Conservation (phyloP, 64 coral and sea anemone genomes). For the Anthopleura sola region DNA sequence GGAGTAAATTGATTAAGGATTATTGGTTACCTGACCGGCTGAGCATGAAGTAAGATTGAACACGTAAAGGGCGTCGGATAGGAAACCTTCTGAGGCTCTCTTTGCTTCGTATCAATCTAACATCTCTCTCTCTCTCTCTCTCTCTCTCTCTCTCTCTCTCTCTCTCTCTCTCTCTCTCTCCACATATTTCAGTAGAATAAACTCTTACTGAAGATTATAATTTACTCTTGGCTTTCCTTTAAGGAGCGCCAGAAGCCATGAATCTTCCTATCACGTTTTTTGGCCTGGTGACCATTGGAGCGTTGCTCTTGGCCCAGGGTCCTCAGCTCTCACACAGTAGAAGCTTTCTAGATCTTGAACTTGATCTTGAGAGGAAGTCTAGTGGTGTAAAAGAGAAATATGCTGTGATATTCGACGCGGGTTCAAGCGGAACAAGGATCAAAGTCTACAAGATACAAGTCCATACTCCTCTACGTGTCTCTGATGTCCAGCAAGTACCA, state of each 20-base stretch:
- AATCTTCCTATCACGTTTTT: background rate
- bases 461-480: background rate
- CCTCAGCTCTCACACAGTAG: background rate
- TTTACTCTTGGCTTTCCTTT: background rate
- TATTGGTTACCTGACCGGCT: too few species aligned
- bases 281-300: background rate
- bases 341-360: background rate
- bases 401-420: conserved; percentile 54
- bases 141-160: too few species aligned
- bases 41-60: too few species aligned
- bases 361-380: background rate
- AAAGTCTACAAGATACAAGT: conserved; percentile 16
- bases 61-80: too few species aligned
- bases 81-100: too few species aligned
- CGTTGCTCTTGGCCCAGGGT: background rate
- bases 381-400: conserved; percentile 10
- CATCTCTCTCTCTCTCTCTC: too few species aligned
- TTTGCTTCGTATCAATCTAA: too few species aligned
- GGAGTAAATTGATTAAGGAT: too few species aligned
- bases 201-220: background rate
- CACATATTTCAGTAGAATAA: background rate
- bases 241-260: background rate
- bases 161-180: too few species aligned
- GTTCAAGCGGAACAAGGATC: conserved; percentile 26
- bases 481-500: conserved; percentile 10